Evolutionary conservation across 2,797 vertebrate genomes (phyloP).

Genomic region (Chaunax sp.): DNA sequence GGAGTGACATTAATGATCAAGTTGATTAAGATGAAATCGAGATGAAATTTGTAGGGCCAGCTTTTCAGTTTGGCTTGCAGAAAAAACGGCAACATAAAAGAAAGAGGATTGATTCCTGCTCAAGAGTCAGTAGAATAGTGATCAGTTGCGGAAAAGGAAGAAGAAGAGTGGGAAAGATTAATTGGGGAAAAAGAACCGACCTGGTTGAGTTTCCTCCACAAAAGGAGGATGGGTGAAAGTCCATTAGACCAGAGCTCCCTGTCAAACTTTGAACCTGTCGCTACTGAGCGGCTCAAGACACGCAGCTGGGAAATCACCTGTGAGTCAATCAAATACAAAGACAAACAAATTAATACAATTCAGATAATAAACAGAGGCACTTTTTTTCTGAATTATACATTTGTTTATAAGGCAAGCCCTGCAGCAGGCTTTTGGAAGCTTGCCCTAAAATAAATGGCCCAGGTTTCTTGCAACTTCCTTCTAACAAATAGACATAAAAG

Average conservation of each 20-base stretch:
- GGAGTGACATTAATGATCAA: neutral
- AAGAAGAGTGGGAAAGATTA: neutral
- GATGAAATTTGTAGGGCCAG: neutral
- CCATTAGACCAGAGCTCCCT: conserved; percentile 95
- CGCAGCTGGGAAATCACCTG: conserved; percentile 97
- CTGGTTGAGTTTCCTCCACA: conserved; percentile 99
- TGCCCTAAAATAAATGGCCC: neutral
- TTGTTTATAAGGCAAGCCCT: neutral
- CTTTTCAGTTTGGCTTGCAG: neutral
- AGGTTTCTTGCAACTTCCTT: neutral
- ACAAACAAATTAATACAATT: neutral
- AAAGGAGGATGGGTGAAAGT: conserved; percentile 92
- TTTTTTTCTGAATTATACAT: neutral
- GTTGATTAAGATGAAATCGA: neutral
- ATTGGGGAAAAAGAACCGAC: conserved; percentile 63
- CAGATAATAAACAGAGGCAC: neutral
- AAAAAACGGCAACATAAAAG: neutral
- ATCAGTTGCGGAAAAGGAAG: neutral
- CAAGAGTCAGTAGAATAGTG: neutral
- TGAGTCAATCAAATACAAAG: conserved; percentile 23
- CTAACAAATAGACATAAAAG: neutral
- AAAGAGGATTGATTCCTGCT: neutral
- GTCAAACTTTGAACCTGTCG: conserved; percentile 94
- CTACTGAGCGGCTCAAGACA: conserved; percentile 89
- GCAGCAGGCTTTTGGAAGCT: neutral